A percentile compares a stretch with the other conserved stretches of the same genome.
Conservation (phyloP, 2,797 vertebrate species). For the Urosaurus nigricauda region DNA sequence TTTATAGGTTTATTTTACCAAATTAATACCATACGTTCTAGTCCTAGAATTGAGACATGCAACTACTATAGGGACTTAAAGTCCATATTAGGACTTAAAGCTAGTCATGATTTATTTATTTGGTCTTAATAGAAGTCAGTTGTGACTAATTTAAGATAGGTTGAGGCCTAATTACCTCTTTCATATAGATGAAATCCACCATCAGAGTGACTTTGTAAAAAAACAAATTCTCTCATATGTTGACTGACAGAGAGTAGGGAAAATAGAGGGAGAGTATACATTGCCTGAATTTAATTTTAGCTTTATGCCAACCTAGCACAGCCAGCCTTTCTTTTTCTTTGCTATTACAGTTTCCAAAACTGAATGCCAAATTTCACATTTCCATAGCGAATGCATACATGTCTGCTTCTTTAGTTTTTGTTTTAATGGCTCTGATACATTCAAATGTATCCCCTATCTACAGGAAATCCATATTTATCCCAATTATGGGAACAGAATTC, state of each 20-base stretch:
- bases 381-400: not conserved
- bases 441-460: not conserved
- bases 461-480: not conserved
- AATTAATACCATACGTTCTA: not conserved
- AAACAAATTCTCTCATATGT: not conserved
- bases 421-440: not conserved
- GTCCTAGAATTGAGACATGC: too few species aligned
- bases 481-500: not conserved
- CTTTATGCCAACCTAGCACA: not conserved
- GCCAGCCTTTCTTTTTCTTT: not conserved
- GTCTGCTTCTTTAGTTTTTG: not conserved
- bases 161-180: not conserved
- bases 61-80: too few species aligned
- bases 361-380: conserved; percentile 1
- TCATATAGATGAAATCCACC: not conserved
- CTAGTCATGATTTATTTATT: not conserved
- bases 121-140: not conserved
- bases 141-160: not conserved
- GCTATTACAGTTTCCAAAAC: not conserved
- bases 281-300: not conserved
- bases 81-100: too few species aligned
- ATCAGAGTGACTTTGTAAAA: not conserved
- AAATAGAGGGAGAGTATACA: not conserved
- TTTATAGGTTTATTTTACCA: not conserved
- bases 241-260: not conserved